Base-by-base conservation (phyloP, 2,113 vertebrate species). In the Rallus limicola region DNA sequence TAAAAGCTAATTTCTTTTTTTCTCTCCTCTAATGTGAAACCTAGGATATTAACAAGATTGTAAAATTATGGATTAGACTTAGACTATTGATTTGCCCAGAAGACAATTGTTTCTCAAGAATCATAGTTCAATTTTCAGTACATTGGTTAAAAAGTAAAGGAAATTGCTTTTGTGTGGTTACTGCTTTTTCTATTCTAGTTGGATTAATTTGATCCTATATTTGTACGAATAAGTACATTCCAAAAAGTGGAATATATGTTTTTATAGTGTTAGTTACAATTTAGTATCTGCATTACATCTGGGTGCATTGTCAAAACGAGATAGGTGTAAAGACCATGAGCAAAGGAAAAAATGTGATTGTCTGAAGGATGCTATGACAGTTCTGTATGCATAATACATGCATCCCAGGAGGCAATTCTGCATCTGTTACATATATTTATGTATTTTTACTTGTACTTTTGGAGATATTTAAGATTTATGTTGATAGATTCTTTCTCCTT, bases 341-440 rank as follows among this genome's bases (percentile, higher is more conserved):
- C 76, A 95, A 93, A 84, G 81, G 90, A 94, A 98, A 96, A 96
- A 95, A 93, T 79, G 92, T 94, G 92, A 94, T 93, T 85, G 90
- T 83, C 77, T 91, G 93, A 96, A 55, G 58, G 90, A 96, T 93
- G 92, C 97, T 98, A 97, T 96, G 96, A 98, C 95, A 97, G 97
- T 79, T 97, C 96, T 93, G 85, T 95, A 96, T 97, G 95, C 97
- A 97, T 97, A 98, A 98, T 97, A 86, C 95, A 97, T 97, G 88
- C 95, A 96, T 98, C 98, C 96, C 97, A 97, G 89, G 96, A 98
- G 97, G 90, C 95, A 96, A 63, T 94, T 97, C 95, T 98, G 96
- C 98, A 98, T 97, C 97, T 98, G 97, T 98, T 98, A 97, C 90
- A 97, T 96, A 98, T 97, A 98, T 98, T 97, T 97, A 96, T 98